phyloP scores from a whole-genome alignment of 92 coral and sea anemone species.

The Heliopora coerulea region DNA sequence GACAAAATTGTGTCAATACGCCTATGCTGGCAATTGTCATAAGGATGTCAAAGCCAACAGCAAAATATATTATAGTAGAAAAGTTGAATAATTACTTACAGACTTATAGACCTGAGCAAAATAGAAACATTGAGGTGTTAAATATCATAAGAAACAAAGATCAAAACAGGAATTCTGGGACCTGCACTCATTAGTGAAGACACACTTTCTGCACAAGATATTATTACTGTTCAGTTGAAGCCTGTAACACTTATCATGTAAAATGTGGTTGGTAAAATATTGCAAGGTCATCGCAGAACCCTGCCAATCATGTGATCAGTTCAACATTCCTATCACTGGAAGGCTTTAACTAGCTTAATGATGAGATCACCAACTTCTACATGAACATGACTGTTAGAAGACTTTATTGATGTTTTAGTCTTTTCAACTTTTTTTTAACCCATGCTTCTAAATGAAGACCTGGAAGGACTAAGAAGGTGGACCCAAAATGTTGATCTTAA shows the following conservation, averaged over 20 bases:
- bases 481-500: conserved; percentile 21
- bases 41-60: conserved; percentile 24
- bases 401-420: conserved; percentile 11
- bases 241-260: conserved; percentile 18
- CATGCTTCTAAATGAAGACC: conserved; percentile 19
- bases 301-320: conserved; percentile 14
- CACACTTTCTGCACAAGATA: conserved; percentile 9
- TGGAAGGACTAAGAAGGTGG: conserved; percentile 18
- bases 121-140: conserved; percentile 2
- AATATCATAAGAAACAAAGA: not conserved
- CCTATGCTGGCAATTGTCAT: conserved; percentile 30
- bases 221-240: not conserved
- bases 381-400: conserved; percentile 15
- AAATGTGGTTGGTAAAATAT: not conserved
- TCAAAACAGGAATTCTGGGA: conserved; percentile 16
- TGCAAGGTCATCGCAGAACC: conserved; percentile 16
- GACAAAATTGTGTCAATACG: no score
- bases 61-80: not conserved
- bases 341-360: conserved; percentile 15
- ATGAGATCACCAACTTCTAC: conserved; percentile 22
- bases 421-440: conserved; percentile 24
- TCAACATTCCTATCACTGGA: conserved; percentile 25
- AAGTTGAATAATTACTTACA: not conserved
- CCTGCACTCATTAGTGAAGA: conserved; percentile 7
- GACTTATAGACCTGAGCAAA: conserved; percentile 10